Evolutionary conservation across 2,113 vertebrate genomes (phyloP).

Genomic region (Piprites chloris): DNA sequence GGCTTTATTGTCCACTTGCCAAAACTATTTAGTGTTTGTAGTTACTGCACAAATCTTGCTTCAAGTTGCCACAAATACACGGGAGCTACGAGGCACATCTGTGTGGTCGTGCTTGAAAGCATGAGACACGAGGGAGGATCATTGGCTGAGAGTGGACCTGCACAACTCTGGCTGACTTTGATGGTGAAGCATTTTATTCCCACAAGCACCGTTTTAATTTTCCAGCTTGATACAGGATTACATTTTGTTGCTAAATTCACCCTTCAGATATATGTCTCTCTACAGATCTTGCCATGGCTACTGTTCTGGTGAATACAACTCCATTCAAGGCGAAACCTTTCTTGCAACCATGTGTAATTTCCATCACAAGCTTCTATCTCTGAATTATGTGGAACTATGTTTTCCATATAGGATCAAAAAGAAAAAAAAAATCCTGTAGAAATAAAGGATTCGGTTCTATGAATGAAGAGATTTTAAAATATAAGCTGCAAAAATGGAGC

Average conservation of each 20-base stretch:
- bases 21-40: neutral
- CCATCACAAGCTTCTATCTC: neutral
- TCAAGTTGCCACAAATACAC: neutral
- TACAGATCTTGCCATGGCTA: neutral
- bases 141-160: neutral
- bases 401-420: neutral
- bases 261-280: neutral
- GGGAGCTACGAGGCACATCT: neutral
- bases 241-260: neutral
- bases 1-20: neutral
- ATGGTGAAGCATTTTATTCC: neutral
- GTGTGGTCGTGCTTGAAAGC: fast-evolving
- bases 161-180: neutral
- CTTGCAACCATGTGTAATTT: neutral
- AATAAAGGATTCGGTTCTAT: neutral
- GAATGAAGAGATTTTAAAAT: neutral
- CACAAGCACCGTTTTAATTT: neutral
- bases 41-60: neutral
- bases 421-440: neutral
- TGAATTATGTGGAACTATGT: neutral
- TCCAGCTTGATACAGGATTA: neutral
- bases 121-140: fast-evolving
- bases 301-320: neutral
- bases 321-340: neutral
- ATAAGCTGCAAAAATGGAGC: neutral